A percentile compares a stretch with the other conserved stretches of the same genome.
Evolutionary conservation across 1,140 invertebrate species (phyloP).

Genomic region (Chelonus insularis): DNA sequence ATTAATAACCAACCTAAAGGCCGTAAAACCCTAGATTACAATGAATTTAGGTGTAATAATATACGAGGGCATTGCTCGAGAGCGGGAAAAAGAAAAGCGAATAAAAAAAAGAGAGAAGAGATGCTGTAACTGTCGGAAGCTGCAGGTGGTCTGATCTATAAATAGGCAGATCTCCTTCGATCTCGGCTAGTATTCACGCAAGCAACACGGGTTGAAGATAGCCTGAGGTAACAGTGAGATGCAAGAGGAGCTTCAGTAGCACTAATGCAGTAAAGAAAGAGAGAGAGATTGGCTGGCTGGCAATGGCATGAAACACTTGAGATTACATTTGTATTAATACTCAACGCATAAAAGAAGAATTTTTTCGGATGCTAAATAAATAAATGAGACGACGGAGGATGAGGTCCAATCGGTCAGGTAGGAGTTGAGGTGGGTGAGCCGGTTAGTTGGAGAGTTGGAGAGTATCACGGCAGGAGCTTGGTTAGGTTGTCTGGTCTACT

Average conservation of each 20-base stretch:
- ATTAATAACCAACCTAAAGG: too few species aligned
- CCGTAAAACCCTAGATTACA: too few species aligned
- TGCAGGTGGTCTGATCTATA: slow-evolving; percentile 27
- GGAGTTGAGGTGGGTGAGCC: slow-evolving; percentile 39
- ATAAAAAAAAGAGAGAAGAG: slow-evolving; percentile 15
- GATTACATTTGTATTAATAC: not conserved
- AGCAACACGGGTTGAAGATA: too few species aligned
- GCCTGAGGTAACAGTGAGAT: too few species aligned
- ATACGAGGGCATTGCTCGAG: too few species aligned
- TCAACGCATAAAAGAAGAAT: too few species aligned
- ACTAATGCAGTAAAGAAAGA: too few species aligned
- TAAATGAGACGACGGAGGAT: slow-evolving; percentile 2
- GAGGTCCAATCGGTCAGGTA: slow-evolving; percentile 42
- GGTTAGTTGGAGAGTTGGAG: slow-evolving; percentile 18
- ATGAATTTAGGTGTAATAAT: too few species aligned
- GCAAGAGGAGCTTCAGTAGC: too few species aligned
- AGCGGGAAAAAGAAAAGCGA: slow-evolving; percentile 7
- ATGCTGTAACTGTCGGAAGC: slow-evolving; percentile 24
- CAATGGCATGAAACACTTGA: not conserved
- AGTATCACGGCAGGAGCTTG: slow-evolving; percentile 4
- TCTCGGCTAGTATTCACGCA: not conserved
- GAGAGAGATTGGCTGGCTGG: not conserved
- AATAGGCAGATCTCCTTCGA: slow-evolving; percentile 10
- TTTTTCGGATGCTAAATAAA: not conserved
- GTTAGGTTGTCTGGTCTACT: too few species aligned